Conservation (phyloP, 2,113 vertebrate species). For the Ahaetulla prasina region DNA sequence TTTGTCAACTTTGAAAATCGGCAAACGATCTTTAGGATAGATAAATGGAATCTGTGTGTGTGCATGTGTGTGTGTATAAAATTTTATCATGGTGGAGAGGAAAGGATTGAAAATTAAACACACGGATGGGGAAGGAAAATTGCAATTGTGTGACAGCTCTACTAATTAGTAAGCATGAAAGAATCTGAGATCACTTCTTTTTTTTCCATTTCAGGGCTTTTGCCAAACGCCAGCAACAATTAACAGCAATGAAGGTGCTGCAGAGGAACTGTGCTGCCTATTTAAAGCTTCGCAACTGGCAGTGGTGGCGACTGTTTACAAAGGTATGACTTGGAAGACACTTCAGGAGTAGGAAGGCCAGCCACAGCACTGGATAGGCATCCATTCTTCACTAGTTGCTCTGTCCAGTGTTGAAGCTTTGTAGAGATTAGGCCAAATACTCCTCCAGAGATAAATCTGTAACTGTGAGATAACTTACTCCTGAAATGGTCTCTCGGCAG, state of each 20-base stretch:
- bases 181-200: not conserved
- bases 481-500: constrained; percentile 57
- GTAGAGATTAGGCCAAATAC: not conserved
- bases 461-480: not conserved
- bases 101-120: not conserved
- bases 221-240: constrained; percentile 91
- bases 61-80: no score
- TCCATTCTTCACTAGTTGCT: not conserved
- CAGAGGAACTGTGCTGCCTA: constrained; percentile 99
- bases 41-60: no score
- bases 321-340: constrained; percentile 73
- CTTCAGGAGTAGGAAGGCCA: not conserved
- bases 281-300: constrained; percentile 96
- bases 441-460: not conserved
- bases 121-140: not conserved
- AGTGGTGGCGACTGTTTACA: constrained; percentile 99
- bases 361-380: constrained; percentile 8
- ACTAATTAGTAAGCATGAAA: not conserved
- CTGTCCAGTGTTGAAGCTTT: not conserved
- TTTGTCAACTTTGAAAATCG: not conserved
- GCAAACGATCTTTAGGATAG: not conserved
- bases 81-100: no score
- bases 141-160: not conserved
- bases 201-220: constrained; percentile 77
- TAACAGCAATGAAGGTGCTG: constrained; percentile 96